Percentiles rank a stretch among this genome's conserved stretches.
These are phyloP conservation scores for Aphrophora alni DNA, from an alignment of 2,888 invertebrate species.

Conservation along the genomic window DNA sequence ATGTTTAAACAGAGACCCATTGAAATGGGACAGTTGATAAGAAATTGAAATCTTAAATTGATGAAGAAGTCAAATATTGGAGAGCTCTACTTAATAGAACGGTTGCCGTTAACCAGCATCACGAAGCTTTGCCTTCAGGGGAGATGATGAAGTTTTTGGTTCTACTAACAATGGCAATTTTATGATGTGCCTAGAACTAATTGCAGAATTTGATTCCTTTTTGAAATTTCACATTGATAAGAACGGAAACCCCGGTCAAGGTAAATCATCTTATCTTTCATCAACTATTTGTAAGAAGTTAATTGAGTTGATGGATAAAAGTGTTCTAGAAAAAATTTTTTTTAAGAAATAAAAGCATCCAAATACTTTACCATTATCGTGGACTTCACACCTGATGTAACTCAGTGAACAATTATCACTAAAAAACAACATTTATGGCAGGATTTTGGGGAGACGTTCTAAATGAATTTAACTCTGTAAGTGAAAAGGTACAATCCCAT, in stretches of 20 bases:
- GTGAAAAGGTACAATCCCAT: too few relatives aligned
- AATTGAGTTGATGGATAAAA: too few relatives aligned
- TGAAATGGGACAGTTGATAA: too few relatives aligned
- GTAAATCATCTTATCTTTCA: too few relatives aligned
- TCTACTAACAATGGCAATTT: not conserved
- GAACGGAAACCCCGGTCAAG: not conserved
- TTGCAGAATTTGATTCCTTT: not conserved
- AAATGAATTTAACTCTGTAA: too few relatives aligned
- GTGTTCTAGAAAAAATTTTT: too few relatives aligned
- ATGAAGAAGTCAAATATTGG: not conserved
- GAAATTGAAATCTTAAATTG: not conserved
- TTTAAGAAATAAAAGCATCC: too few relatives aligned
- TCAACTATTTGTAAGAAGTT: too few relatives aligned
- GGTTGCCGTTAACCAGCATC: not conserved
- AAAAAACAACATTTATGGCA: not conserved
- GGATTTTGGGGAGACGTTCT: conserved; percentile 19
- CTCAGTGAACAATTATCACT: not conserved
- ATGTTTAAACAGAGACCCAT: too few relatives aligned
- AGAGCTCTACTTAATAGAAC: not conserved
- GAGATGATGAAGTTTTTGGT: not conserved
- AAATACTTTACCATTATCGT: too few relatives aligned
- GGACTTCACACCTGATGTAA: not conserved
- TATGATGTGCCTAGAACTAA: not conserved
- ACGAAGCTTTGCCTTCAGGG: not conserved
- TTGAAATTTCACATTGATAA: not conserved